Conservation (phyloP, 2,113 vertebrate species). For the Dicentrarchus labrax region DNA sequence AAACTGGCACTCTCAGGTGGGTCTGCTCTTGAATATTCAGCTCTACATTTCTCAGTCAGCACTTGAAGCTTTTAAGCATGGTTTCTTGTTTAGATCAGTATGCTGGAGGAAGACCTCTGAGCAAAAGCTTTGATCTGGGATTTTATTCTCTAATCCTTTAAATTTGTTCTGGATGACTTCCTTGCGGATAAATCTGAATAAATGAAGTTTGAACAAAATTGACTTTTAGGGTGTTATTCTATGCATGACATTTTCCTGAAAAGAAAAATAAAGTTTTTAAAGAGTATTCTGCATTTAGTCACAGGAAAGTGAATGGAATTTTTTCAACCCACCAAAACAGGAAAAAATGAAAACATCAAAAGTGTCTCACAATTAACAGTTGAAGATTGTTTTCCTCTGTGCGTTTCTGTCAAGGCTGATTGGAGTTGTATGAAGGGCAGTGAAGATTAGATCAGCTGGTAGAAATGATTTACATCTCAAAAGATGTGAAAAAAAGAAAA, state of each 20-base stretch:
- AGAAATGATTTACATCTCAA: slow-evolving; percentile 56
- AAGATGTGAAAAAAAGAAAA: slow-evolving; percentile 3
- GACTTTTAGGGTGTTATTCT: slow-evolving; percentile 26
- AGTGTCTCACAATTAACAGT: slow-evolving; percentile 1
- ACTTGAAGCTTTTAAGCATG: neutral
- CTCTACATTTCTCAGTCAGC: slow-evolving; percentile 7
- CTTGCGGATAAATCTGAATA: slow-evolving; percentile 36
- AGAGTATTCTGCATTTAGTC: slow-evolving; percentile 2
- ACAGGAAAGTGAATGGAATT: slow-evolving; percentile 5
- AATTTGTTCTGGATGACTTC: slow-evolving; percentile 66
- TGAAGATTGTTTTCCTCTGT: slow-evolving; percentile 17
- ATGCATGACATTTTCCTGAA: neutral
- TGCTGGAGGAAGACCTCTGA: slow-evolving; percentile 56
- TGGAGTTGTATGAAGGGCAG: slow-evolving; percentile 32
- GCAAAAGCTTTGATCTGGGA: slow-evolving; percentile 68
- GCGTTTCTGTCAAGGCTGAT: slow-evolving; percentile 38
- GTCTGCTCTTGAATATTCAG: slow-evolving; percentile 44
- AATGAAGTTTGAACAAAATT: slow-evolving; percentile 36
- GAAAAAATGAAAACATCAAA: neutral
- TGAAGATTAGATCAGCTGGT: slow-evolving; percentile 55
- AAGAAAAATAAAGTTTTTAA: slow-evolving; percentile 20
- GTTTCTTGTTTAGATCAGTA: slow-evolving; percentile 34
- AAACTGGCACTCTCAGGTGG: slow-evolving; percentile 89
- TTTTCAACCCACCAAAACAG: neutral
- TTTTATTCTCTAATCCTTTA: slow-evolving; percentile 64